Evolutionary conservation across 2,888 invertebrate genomes (phyloP).

Genomic region (Gnatocerus cornutus): DNA sequence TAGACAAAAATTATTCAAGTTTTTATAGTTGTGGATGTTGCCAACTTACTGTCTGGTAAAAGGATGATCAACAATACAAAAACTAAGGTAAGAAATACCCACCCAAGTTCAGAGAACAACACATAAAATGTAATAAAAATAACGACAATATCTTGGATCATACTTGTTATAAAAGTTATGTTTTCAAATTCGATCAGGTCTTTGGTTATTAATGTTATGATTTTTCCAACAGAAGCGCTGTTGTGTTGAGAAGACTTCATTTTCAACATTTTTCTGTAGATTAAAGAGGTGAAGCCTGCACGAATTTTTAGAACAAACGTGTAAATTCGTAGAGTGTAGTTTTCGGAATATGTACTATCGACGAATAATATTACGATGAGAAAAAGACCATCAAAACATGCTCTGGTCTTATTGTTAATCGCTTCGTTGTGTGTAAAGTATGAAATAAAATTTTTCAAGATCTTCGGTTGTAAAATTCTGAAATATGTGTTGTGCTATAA

Average conservation of each 20-base stretch:
- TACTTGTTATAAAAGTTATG: constrained; percentile 89
- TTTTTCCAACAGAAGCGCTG: constrained; percentile 78
- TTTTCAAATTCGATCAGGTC: constrained; percentile 94
- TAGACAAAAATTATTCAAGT: background rate
- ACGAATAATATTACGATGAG: background rate
- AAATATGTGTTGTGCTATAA: background rate
- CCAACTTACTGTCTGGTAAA: background rate
- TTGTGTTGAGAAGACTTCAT: constrained; percentile 72
- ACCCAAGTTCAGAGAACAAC: constrained; percentile 76
- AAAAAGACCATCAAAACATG: background rate
- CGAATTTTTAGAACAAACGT: constrained; percentile 85
- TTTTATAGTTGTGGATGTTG: too few species aligned
- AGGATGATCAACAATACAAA: background rate
- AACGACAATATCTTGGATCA: constrained; percentile 92
- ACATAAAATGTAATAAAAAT: constrained; percentile 81
- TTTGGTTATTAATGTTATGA: constrained; percentile 92
- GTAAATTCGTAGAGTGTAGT: background rate
- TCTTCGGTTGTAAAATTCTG: background rate
- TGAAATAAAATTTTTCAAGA: background rate
- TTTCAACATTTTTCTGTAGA: constrained; percentile 80
- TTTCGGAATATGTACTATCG: background rate
- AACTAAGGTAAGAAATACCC: background rate
- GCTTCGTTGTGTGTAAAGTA: background rate
- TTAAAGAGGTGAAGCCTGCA: constrained; percentile 85
- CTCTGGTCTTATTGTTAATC: background rate